Evolutionary conservation across 2,113 vertebrate species (phyloP), one percentile per base, ranked within the genome.

Genomic region (Aspiorhynchus laticeps): DNA sequence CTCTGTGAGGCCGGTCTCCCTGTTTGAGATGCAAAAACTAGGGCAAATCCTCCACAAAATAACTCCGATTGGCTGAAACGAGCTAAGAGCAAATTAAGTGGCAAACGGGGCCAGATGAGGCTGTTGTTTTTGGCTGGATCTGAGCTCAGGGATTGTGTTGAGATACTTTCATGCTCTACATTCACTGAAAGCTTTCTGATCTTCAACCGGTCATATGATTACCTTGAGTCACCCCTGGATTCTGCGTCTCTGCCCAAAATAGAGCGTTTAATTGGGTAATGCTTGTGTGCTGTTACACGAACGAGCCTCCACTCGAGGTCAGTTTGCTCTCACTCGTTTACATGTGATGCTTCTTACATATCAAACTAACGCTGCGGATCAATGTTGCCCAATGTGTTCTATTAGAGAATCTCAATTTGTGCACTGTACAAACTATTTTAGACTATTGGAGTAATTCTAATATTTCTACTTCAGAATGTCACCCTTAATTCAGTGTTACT

Each of bases 1-100:
- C 38, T 46, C 73, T 75, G 41, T 75, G 24, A 14, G 38, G 15
- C 12, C 41, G 26, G 48, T 15, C 63, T 53, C n/a, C 28, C 14
- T 4, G 19, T 73, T 73, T 5, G 33, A 71, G 31, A 87, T 12
- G n/a, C 63, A 21, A 71, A 85, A 83, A 69, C n/a, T 59, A 43
- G 61, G 71, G 24, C 65, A 67, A 17, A 76, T 12, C 46, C 33
- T 80, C 41, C 28, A 48, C 10, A 38, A 85, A 71, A 53, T 31
- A 86, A 76, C 31, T 61, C 56, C 51, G 83, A 89, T 69, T 59
- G 59, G 77, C 10, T 33, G 83, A 83, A 84, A 86, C 48, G 36
- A 81, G 77, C 80, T 79, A 82, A 85, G 69, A 85, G 69, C 36
- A 79, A 84, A 86, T 73, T 71, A 71, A 78, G 51, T 51, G 56